Conservation (phyloP, 2,113 vertebrate genomes). For the Solea solea region DNA sequence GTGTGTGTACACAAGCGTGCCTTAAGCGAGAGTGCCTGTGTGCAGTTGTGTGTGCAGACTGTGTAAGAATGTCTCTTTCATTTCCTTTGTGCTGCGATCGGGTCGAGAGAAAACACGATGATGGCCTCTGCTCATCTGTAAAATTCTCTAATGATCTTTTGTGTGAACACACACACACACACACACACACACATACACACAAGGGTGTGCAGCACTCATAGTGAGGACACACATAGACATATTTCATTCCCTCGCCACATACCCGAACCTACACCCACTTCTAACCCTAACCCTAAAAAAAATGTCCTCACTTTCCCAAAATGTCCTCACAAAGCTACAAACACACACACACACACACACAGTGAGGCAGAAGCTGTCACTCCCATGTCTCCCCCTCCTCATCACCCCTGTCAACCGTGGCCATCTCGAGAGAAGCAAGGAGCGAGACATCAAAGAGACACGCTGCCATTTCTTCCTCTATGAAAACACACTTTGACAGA, state of each 20-base stretch:
- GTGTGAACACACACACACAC: neutral
- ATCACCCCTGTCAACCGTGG: conserved; percentile 43
- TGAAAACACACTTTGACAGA: conserved; percentile 42
- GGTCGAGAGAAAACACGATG: neutral
- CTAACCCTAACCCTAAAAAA: too few relatives aligned
- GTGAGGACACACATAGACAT: neutral
- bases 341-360: neutral
- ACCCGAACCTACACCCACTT: too few relatives aligned
- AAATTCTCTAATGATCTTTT: conserved; percentile 44
- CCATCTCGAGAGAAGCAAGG: conserved; percentile 34
- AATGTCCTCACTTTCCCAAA: too few relatives aligned
- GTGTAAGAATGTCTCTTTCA: conserved; percentile 28
- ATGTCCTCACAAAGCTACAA: too few relatives aligned
- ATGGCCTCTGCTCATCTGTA: conserved; percentile 52
- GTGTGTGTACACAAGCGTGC: neutral
- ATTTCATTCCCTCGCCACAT: too few relatives aligned
- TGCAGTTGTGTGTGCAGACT: conserved; percentile 10
- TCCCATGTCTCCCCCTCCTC: conserved; percentile 19
- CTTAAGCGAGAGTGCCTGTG: neutral
- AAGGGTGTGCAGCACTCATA: neutral
- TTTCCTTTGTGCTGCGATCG: conserved; percentile 48
- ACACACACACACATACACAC: neutral
- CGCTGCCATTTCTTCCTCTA: conserved; percentile 10
- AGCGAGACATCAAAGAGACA: conserved; percentile 40
- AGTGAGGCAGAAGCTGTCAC: conserved; percentile 16